A percentile compares a stretch with the other conserved stretches of the same genome.
These are phyloP conservation scores for Pseudachorutes palmiensis DNA, from an alignment of 1,140 invertebrate species.

Conservation along the genomic window DNA sequence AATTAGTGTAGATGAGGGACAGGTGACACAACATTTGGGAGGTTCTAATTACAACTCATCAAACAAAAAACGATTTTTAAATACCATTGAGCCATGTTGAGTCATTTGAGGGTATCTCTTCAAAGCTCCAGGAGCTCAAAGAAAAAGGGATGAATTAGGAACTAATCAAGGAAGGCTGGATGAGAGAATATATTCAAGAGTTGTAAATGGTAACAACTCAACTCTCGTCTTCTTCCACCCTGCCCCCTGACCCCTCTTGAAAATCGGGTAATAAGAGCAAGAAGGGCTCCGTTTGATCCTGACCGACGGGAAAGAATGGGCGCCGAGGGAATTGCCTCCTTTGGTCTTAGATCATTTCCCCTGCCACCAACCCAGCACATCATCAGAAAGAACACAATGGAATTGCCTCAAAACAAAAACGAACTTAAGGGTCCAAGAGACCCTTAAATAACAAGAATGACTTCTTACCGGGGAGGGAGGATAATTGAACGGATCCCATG, in stretches of 20 bases:
- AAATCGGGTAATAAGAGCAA: not conserved
- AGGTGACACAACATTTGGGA: slow-evolving; percentile 3
- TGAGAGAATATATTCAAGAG: no score
- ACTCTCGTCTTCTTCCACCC: no score
- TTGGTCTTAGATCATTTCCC: not conserved
- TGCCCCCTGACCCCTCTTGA: not conserved
- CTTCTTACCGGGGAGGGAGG: not conserved
- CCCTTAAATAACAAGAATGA: not conserved
- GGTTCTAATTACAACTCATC: not conserved
- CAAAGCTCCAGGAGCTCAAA: no score
- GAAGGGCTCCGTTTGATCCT: slow-evolving; percentile 4
- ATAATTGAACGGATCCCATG: not conserved
- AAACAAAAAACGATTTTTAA: not conserved
- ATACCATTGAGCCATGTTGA: not conserved
- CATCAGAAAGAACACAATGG: not conserved
- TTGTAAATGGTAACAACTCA: no score
- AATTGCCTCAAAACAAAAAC: no score
- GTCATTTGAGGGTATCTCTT: not conserved
- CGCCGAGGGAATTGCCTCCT: slow-evolving; percentile 5
- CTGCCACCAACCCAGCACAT: no score
- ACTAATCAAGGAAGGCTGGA: no score
- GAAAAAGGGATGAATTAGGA: no score
- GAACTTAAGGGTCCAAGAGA: not conserved
- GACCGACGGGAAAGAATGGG: slow-evolving; percentile 8
- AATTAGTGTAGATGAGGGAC: not conserved